Conservation (phyloP, 1,140 invertebrate species). For the Procambarus virginalis region DNA sequence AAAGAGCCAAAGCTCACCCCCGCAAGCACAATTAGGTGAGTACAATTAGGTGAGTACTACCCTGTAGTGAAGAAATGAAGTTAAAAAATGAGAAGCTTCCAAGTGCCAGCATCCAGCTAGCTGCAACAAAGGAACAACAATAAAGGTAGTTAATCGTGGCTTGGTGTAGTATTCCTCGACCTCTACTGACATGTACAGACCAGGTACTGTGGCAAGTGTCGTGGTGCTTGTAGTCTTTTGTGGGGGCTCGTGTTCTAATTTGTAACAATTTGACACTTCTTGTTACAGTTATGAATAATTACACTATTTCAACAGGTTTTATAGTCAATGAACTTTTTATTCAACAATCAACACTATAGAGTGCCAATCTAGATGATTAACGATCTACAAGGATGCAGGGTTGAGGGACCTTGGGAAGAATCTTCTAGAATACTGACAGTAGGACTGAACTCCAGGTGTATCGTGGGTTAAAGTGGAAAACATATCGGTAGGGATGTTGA, state of each 20-base stretch:
- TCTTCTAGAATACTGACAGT: background rate
- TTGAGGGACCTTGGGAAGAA: background rate
- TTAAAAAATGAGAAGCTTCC: slow-evolving; percentile 45
- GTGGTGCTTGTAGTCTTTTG: background rate
- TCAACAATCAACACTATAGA: background rate
- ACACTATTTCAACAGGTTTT: background rate
- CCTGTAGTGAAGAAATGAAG: slow-evolving; percentile 52
- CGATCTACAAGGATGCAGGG: slow-evolving; percentile 5
- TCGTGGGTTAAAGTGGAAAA: slow-evolving; percentile 15
- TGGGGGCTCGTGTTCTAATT: background rate
- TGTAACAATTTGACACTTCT: background rate
- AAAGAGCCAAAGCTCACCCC: no score
- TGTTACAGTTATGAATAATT: background rate
- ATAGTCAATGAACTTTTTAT: background rate
- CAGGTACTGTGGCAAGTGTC: background rate
- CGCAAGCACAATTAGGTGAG: no score
- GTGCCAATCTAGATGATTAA: slow-evolving; percentile 6
- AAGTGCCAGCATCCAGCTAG: slow-evolving; percentile 49
- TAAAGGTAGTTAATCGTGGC: slow-evolving; percentile 23
- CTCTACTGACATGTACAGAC: slow-evolving; percentile 8
- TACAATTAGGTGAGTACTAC: no score
- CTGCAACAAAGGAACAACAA: slow-evolving; percentile 49
- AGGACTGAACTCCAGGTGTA: background rate
- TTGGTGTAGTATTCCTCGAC: slow-evolving; percentile 4
- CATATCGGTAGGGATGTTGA: slow-evolving; percentile 6